Conservation (phyloP, 2,113 vertebrate species). For the Hippocampus comes region DNA sequence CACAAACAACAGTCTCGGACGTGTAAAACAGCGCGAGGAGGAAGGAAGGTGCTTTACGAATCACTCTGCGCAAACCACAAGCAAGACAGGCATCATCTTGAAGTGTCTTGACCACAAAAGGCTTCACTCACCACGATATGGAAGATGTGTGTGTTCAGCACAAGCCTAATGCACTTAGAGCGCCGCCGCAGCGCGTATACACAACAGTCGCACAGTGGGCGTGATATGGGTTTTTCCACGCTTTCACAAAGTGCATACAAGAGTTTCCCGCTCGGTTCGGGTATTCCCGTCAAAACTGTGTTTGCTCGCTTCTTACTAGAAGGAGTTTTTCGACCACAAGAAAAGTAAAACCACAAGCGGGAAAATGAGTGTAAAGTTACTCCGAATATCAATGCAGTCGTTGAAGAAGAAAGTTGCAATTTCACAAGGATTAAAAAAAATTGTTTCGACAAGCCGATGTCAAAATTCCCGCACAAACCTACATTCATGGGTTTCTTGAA, state of each 20-base stretch:
- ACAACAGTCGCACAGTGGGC: constrained; percentile 68
- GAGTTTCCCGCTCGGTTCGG: constrained; percentile 80
- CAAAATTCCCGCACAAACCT: not conserved
- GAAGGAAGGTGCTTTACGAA: constrained; percentile 17
- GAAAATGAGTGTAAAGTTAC: not conserved
- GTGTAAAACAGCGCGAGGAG: not conserved
- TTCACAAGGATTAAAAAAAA: too few species aligned
- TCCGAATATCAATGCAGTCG: too few species aligned
- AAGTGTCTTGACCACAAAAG: constrained; percentile 60
- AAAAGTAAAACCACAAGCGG: not conserved
- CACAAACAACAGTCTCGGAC: not conserved
- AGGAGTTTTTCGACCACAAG: not conserved
- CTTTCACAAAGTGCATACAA: constrained; percentile 77
- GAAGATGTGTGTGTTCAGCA: constrained; percentile 77
- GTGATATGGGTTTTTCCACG: constrained; percentile 88
- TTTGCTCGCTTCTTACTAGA: not conserved
- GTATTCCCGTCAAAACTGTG: constrained; percentile 51
- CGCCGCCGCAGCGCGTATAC: constrained; percentile 68
- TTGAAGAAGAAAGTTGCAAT: not conserved
- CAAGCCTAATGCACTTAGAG: constrained; percentile 69
- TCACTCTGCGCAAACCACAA: constrained; percentile 51
- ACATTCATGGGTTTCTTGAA: too few species aligned
- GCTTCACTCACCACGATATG: constrained; percentile 74
- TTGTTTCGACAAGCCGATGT: not conserved
- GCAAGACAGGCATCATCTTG: constrained; percentile 63